Percentiles rank a stretch among this genome's conserved stretches.
phyloP scores from a whole-genome alignment of 2,888 invertebrate genomes.

The Beris morrisii region DNA sequence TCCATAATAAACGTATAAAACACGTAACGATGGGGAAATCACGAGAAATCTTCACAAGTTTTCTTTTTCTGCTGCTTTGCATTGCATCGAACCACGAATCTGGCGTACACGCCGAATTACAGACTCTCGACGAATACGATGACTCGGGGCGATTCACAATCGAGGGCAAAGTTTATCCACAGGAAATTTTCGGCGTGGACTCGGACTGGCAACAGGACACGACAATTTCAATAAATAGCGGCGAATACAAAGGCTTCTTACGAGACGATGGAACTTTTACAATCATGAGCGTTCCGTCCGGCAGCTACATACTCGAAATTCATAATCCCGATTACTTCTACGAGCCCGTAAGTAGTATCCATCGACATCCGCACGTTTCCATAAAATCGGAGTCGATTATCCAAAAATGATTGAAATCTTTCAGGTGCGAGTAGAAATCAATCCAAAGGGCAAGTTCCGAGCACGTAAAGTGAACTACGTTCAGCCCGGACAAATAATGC shows the following conservation, averaged over 20 bases:
- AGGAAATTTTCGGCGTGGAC: constrained; percentile 62
- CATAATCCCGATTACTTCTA: constrained; percentile 88
- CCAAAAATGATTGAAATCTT: not conserved
- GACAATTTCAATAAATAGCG: constrained; percentile 82
- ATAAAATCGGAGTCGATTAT: not conserved
- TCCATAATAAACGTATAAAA: not conserved
- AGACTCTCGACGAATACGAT: constrained; percentile 51
- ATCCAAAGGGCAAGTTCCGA: constrained; percentile 93
- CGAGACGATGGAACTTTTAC: constrained; percentile 90
- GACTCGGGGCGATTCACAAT: constrained; percentile 67
- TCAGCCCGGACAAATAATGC: constrained; percentile 86
- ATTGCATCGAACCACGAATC: not conserved
- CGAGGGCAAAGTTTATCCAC: constrained; percentile 79
- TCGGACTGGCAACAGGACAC: constrained; percentile 77
- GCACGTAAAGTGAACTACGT: constrained; percentile 93
- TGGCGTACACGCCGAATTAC: not conserved
- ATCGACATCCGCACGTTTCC: not conserved
- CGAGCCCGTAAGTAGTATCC: constrained; percentile 69
- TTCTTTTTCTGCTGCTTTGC: not conserved
- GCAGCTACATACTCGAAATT: constrained; percentile 93
- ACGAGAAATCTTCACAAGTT: constrained; percentile 9
- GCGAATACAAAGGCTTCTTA: constrained; percentile 84
- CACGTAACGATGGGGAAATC: not conserved
- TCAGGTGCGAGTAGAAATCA: constrained; percentile 84
- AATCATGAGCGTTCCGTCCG: constrained; percentile 84